phyloP scores from a whole-genome alignment of 2,888 invertebrate species.

The Drosophila borealis region DNA sequence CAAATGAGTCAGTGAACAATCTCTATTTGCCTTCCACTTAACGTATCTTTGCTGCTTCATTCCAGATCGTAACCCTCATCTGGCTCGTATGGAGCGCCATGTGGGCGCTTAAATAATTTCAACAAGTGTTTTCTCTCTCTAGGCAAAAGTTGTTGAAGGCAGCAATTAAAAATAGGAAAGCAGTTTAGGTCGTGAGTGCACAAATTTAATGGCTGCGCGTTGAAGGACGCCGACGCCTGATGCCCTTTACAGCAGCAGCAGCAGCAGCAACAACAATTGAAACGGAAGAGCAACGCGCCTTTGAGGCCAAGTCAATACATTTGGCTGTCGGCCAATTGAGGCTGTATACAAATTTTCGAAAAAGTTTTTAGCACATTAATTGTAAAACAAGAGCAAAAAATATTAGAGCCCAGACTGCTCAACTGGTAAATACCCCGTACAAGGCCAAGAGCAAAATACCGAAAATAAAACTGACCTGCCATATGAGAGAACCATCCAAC shows the following conservation, averaged over 20 bases:
- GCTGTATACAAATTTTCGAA: constrained; percentile 47
- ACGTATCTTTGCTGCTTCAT: constrained; percentile 15
- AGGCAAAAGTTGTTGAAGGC: constrained; percentile 23
- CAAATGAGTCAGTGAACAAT: constrained; percentile 40
- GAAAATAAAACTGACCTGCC: not conserved
- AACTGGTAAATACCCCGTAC: constrained; percentile 11
- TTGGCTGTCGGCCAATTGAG: constrained; percentile 67
- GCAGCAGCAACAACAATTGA: constrained; percentile 18
- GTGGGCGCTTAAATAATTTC: constrained; percentile 41
- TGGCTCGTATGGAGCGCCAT: constrained; percentile 55
- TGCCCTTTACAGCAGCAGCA: constrained; percentile 60
- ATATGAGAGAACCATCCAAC: not conserved
- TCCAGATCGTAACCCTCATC: constrained; percentile 57
- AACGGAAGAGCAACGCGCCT: constrained; percentile 51
- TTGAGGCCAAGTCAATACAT: constrained; percentile 74
- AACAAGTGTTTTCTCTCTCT: constrained; percentile 52
- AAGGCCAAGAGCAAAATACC: not conserved
- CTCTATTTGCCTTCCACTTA: constrained; percentile 12
- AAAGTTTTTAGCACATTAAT: constrained; percentile 53
- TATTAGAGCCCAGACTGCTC: constrained; percentile 15
- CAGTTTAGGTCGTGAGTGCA: constrained; percentile 27
- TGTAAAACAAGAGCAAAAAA: constrained; percentile 40
- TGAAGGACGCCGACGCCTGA: constrained; percentile 54
- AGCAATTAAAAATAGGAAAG: constrained; percentile 29
- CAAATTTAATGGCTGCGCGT: constrained; percentile 14